Evolutionary conservation across 2,888 invertebrate genomes (phyloP), one percentile per base, ranked within the genome.

Genomic region (Apamea monoglypha): DNA sequence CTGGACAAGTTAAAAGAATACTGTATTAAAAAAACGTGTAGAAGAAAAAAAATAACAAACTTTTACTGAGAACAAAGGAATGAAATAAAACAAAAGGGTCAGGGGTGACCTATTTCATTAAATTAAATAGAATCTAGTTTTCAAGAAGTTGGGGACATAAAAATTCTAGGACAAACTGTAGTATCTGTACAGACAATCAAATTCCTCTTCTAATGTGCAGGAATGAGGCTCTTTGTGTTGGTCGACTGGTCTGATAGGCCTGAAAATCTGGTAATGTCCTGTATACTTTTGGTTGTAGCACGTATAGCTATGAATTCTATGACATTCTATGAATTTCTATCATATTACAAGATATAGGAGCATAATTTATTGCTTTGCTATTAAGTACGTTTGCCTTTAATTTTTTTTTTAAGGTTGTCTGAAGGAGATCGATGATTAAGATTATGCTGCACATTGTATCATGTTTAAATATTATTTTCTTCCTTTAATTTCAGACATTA

Each of bases 81-180:
- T 66, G 40, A 68, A 73, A 67, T 64, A 70, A 75, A 77, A 81
- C 44, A 76, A 86, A 84, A 71, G 74, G 32, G 53, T 78, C 36
- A 61, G 44, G 32, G 36, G 21, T 74, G 73, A 83, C 53, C 61
- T 73, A 18, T 63, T 87, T 74, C 36, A 63, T 70, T 67, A 67
- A 29, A 79, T 76, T 70, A 63, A 84, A 64, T 68, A 63, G n/a
- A 87, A 66, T 56, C 53, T 71, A 78, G 84, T 80, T 74, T 63
- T 16, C 10, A 59, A 69, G 78, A 68, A 75, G 32, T n/a, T 50
- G 32, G 40, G n/a, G 25, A 44, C 40, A 10, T 72, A 0, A 32
- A n/a, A 25, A 68, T 32, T 56, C 29, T 56, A 14, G 56, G 2
- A 10, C 44, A 40, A 68, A 63, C 6, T 47, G 61, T 56, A 68